Evolutionary conservation across 2,888 invertebrate genomes (phyloP), one percentile per base, ranked within the genome.

Genomic region (Pardosa pseudoannulata): DNA sequence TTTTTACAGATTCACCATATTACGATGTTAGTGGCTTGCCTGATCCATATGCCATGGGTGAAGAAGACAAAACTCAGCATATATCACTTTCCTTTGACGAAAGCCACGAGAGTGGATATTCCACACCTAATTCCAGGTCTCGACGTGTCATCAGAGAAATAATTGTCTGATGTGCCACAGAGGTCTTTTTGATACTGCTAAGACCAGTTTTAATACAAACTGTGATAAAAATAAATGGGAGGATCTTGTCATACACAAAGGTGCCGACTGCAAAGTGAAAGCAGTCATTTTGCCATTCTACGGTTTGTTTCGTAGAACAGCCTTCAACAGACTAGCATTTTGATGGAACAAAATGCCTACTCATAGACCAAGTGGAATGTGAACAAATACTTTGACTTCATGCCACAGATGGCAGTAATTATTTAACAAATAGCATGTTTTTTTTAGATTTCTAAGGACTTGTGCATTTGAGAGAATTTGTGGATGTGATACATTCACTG

Each of bases 111-210:
- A 96, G 96, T 88, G 97, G 97, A 78, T 97, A 97, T 92, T 97
- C 97, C 89, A 97, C 97, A 90, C 97, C 97, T 88, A 97, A 97
- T 93, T 96, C 97, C 90, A 94, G 97, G 91, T 96, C 96, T 91
- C 94, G 97, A 90, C 94, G 97, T 91, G 97, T 97, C 92, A 97
- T 97, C 91, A 94, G 97, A 90, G 97, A 97, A 93, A 97, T 97
- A 92, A 97, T 97, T 92, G 97, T 97, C 67, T 89, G 88, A 89
- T 75, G 64, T 67, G 86, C 32, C 67, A 72, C 29, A 36, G 32
- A 13, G 64, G 70, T 71, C 76, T 82, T 27, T 70, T 74, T 73
- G 67, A 32, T 67, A n/a, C 19, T 67, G 7, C n/a, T 68, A 62
- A 75, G 71, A 75, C 78, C 78, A 32, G 31, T 41, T 32, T 62